Conservation (phyloP, 1,140 invertebrate genomes). For the Himalopsyche phryganea region DNA sequence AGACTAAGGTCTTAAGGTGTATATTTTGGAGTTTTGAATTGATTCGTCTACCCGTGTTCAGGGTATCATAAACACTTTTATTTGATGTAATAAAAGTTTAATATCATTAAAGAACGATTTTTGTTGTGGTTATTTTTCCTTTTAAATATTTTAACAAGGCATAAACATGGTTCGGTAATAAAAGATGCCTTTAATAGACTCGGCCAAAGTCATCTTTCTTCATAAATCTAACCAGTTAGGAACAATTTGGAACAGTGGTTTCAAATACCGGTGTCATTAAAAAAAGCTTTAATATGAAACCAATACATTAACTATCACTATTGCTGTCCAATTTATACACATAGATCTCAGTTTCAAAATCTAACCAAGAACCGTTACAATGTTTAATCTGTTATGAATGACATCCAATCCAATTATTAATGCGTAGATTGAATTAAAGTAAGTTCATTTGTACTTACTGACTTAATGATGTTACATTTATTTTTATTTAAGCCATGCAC, state of each 20-base stretch:
- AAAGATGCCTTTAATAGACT: conserved; percentile 26
- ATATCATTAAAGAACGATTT: conserved; percentile 26
- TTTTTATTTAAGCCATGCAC: too few species aligned
- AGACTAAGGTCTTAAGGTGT: background rate
- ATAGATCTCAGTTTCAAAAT: too few species aligned
- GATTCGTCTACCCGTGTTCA: background rate
- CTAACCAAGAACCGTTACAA: too few species aligned
- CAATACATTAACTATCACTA: too few species aligned
- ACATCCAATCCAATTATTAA: too few species aligned
- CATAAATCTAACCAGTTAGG: conserved; percentile 24
- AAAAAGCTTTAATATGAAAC: too few species aligned
- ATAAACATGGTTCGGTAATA: conserved; percentile 5
- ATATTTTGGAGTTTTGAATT: conserved; percentile 5
- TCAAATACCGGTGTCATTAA: too few species aligned
- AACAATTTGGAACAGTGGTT: conserved; percentile 18
- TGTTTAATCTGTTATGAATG: too few species aligned
- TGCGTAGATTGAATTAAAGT: too few species aligned
- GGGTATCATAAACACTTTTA: conserved; percentile 10
- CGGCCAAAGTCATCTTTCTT: conserved; percentile 24
- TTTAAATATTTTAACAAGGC: conserved; percentile 27
- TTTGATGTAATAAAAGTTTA: conserved; percentile 20
- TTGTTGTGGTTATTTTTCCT: conserved; percentile 13
- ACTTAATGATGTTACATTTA: too few species aligned
- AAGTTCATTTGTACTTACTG: too few species aligned
- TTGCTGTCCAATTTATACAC: too few species aligned